Conservation (phyloP, 2,113 vertebrate species). For the Gymnorhina tibicen region DNA sequence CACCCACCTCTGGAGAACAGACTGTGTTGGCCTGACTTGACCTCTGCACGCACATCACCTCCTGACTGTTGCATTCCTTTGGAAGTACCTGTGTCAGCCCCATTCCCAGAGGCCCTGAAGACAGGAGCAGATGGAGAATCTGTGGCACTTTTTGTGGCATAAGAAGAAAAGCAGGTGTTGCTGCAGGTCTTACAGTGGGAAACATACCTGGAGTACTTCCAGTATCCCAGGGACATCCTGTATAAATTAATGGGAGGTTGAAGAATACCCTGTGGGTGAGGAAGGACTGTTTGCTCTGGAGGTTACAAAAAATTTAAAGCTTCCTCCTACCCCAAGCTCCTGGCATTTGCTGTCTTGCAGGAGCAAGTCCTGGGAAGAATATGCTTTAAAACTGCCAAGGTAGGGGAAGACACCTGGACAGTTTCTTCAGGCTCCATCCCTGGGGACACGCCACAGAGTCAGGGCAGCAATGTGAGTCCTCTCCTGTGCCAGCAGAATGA, state of each 20-base stretch:
- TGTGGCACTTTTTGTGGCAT: background rate
- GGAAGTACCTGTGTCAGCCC: background rate
- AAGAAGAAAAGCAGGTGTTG: background rate
- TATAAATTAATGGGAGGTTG: background rate
- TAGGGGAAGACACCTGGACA: background rate
- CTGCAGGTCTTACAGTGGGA: background rate
- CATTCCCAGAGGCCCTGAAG: background rate
- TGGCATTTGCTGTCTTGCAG: background rate
- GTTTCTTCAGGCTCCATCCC: background rate
- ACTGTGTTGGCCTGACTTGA: background rate
- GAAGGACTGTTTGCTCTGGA: background rate
- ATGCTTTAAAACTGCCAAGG: background rate
- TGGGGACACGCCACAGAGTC: accelerated
- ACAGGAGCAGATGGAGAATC: background rate
- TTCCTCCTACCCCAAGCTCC: background rate
- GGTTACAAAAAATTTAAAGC: background rate
- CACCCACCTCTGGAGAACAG: background rate
- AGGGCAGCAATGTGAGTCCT: background rate
- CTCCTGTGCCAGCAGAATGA: background rate
- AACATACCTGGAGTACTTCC: background rate
- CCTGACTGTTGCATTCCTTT: background rate
- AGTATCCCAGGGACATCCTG: background rate
- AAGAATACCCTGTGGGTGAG: background rate
- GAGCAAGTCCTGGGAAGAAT: background rate
- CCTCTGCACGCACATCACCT: background rate